Evolutionary conservation across 2,797 vertebrate species (phyloP).

Genomic region (Clarias laeviceps): DNA sequence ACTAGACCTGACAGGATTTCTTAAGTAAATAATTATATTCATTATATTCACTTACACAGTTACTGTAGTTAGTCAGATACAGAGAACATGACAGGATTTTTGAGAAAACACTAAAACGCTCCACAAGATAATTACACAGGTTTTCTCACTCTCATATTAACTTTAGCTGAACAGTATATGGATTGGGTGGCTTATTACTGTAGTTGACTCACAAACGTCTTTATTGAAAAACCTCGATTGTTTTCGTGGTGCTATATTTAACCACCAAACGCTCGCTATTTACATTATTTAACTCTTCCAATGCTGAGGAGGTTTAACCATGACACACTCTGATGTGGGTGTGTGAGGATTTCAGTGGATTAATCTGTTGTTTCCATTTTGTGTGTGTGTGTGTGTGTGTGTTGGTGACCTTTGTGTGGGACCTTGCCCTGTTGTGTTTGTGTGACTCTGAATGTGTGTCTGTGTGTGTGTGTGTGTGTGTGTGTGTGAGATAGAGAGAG

Average conservation of each 20-base stretch:
- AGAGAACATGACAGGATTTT: neutral
- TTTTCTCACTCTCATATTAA: neutral
- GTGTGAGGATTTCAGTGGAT: slow-evolving; percentile 31
- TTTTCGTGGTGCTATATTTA: neutral
- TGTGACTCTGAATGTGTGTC: slow-evolving; percentile 3
- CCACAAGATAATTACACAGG: neutral
- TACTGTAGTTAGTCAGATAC: neutral
- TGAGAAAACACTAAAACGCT: neutral
- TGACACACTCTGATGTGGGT: slow-evolving; percentile 18
- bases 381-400: slow-evolving; percentile 18
- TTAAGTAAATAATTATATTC: neutral
- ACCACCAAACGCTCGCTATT: neutral
- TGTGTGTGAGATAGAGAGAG: slow-evolving; percentile 4
- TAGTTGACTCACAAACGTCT: slow-evolving; percentile 23
- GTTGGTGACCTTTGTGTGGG: slow-evolving; percentile 30
- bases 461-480: slow-evolving; percentile 8
- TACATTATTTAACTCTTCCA: neutral
- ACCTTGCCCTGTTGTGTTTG: slow-evolving; percentile 31
- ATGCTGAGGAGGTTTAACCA: neutral
- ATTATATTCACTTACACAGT: neutral
- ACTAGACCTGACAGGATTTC: neutral
- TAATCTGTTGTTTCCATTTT: slow-evolving; percentile 39
- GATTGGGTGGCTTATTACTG: neutral
- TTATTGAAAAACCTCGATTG: slow-evolving; percentile 9
- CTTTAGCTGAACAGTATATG: neutral